These are phyloP conservation scores for Limnothrissa miodon DNA, from an alignment of 2,113 vertebrate genomes.

Conservation along the genomic window DNA sequence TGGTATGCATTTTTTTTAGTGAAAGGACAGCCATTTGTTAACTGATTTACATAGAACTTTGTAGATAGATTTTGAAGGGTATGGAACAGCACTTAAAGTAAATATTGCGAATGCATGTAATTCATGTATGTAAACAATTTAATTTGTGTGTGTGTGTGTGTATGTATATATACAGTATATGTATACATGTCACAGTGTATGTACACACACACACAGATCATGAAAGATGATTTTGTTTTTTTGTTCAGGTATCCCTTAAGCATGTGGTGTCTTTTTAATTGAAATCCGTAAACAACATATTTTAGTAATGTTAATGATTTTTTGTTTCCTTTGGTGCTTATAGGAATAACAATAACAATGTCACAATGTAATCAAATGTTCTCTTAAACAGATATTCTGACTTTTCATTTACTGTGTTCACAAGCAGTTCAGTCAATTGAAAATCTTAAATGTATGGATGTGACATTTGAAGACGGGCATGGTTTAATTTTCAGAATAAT, in stretches of 20 bases:
- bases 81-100: neutral
- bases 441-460: neutral
- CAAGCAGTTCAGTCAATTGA: neutral
- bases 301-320: constrained; percentile 14
- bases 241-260: neutral
- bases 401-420: neutral
- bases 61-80: neutral
- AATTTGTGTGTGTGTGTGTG: neutral
- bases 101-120: neutral
- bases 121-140: neutral
- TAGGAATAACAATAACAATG: neutral
- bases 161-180: neutral
- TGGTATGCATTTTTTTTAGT: neutral
- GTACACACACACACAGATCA: no score
- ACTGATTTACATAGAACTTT: neutral
- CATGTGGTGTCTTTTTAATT: neutral
- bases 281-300: neutral
- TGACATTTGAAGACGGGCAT: neutral
- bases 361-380: neutral
- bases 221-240: neutral
- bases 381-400: neutral
- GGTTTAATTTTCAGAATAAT: neutral
- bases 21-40: neutral
- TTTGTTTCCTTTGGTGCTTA: constrained; percentile 5
- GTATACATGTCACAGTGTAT: neutral